Percentiles rank a stretch among this genome's conserved stretches.
phyloP scores from a whole-genome alignment of 2,797 vertebrate species.

The Scolopax bukidnonensis region DNA sequence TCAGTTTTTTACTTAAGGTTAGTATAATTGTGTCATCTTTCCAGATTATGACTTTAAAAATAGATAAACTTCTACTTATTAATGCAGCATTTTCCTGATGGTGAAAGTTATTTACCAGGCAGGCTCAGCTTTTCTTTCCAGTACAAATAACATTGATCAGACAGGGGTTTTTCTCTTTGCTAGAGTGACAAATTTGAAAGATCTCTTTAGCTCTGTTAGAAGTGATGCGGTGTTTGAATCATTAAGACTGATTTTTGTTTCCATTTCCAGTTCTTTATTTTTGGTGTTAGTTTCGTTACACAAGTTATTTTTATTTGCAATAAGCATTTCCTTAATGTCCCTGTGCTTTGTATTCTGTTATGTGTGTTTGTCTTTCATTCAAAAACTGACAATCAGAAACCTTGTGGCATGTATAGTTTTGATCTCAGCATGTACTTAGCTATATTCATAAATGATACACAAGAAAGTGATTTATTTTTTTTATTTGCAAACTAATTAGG shows the following conservation, averaged over 20 bases:
- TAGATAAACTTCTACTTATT: background rate
- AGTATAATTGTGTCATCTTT: background rate
- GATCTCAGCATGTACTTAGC: background rate
- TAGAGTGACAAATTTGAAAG: background rate
- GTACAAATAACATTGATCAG: background rate
- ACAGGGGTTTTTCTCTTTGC: accelerated
- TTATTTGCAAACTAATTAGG: background rate
- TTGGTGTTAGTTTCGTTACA: background rate
- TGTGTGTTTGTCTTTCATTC: background rate
- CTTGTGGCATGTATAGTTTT: background rate
- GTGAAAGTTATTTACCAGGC: background rate
- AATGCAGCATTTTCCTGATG: background rate
- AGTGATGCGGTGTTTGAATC: background rate
- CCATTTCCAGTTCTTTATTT: background rate
- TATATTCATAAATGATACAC: accelerated
- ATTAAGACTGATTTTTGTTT: background rate
- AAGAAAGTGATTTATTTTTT: background rate
- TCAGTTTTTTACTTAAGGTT: background rate
- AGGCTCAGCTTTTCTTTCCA: background rate
- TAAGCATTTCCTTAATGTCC: background rate
- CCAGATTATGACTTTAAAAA: background rate
- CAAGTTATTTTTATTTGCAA: background rate
- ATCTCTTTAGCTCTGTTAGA: background rate
- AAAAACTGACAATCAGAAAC: background rate
- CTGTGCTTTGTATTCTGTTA: background rate